Conservation (phyloP, 2,888 invertebrate genomes). For the Elysia crispata region DNA sequence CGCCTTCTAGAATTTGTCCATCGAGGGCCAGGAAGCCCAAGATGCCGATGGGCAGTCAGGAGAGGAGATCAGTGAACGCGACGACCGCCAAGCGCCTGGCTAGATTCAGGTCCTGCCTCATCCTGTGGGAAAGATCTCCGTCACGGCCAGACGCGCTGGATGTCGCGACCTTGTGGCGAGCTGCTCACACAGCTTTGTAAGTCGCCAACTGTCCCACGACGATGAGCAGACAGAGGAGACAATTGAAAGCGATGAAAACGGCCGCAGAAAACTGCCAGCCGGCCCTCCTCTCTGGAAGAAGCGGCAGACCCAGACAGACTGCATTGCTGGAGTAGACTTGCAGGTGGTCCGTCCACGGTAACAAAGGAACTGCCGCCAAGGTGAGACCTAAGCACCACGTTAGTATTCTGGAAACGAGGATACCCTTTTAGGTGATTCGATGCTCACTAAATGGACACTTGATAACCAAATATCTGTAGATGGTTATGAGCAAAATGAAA, state of each 20-base stretch:
- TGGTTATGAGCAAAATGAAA: slow-evolving; percentile 81
- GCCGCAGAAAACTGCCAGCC: not conserved
- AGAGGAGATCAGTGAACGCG: slow-evolving; percentile 65
- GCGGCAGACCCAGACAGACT: slow-evolving; percentile 13
- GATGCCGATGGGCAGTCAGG: slow-evolving; percentile 64
- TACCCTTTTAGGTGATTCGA: slow-evolving; percentile 10
- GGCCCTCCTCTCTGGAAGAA: not conserved
- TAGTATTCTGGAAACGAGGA: slow-evolving; percentile 61
- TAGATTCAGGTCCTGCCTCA: slow-evolving; percentile 58
- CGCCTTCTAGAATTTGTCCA: slow-evolving; percentile 13
- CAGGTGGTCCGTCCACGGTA: not conserved
- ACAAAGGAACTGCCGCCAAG: not conserved
- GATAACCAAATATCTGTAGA: slow-evolving; percentile 82
- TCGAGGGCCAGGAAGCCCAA: slow-evolving; percentile 20
- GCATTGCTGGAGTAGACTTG: not conserved
- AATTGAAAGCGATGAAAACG: slow-evolving; percentile 69
- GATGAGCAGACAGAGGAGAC: slow-evolving; percentile 67
- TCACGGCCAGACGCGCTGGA: not conserved
- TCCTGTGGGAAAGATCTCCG: slow-evolving; percentile 20
- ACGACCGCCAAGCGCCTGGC: slow-evolving; percentile 68
- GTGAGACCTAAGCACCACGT: slow-evolving; percentile 16
- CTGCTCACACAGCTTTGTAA: slow-evolving; percentile 54
- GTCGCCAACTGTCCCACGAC: slow-evolving; percentile 69
- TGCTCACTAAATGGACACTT: slow-evolving; percentile 79
- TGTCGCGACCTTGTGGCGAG: too few species aligned